These are phyloP conservation scores for Elegia similella DNA, from an alignment of 2,888 invertebrate genomes.

Conservation along the genomic window DNA sequence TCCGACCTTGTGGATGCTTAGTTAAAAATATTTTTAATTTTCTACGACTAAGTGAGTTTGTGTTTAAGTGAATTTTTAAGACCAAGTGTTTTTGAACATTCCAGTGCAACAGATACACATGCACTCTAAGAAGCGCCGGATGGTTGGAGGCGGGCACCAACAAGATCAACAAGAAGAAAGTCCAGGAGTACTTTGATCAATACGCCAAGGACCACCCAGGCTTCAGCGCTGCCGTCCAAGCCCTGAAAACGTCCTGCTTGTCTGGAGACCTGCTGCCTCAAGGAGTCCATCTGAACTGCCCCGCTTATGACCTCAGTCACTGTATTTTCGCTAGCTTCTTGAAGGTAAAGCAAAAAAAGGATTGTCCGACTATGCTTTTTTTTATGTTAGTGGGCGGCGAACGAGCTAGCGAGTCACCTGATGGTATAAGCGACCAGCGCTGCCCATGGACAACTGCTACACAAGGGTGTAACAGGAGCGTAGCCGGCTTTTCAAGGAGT, in stretches of 20 bases:
- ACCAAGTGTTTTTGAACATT: slow-evolving; percentile 28
- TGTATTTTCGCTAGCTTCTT: slow-evolving; percentile 49
- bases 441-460: too few relatives aligned
- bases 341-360: slow-evolving; percentile 39
- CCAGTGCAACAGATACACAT: slow-evolving; percentile 56
- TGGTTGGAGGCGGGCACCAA: slow-evolving; percentile 41
- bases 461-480: too few relatives aligned
- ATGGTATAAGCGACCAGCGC: too few relatives aligned
- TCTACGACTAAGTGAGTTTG: too few relatives aligned
- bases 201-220: slow-evolving; percentile 44
- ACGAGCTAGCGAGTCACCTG: too few relatives aligned
- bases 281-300: slow-evolving; percentile 50
- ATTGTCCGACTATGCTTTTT: too few relatives aligned
- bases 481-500: too few relatives aligned
- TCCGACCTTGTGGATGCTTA: too few relatives aligned
- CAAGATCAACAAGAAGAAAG: slow-evolving; percentile 43
- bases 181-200: slow-evolving; percentile 42
- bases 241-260: slow-evolving; percentile 45
- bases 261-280: slow-evolving; percentile 43
- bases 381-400: too few relatives aligned
- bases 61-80: too few relatives aligned
- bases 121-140: slow-evolving; percentile 48
- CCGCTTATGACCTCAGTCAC: slow-evolving; percentile 53
- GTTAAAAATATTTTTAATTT: too few relatives aligned
- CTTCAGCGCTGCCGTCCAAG: slow-evolving; percentile 49